Conservation (phyloP, 2,113 vertebrate genomes). For the Numida meleagris region DNA sequence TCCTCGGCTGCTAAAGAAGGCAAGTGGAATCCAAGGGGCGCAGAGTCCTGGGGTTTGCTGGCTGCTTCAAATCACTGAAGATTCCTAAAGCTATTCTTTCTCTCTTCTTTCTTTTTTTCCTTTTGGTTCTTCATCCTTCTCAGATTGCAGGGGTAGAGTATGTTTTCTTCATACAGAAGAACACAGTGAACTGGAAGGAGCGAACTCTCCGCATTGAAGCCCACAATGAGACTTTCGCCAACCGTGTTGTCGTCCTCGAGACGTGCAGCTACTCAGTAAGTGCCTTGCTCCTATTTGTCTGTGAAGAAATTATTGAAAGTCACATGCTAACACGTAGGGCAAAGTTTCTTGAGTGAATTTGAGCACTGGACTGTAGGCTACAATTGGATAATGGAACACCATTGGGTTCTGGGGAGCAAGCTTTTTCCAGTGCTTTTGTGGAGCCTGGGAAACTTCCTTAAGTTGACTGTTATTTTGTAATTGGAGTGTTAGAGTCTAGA, state of each 20-base stretch:
- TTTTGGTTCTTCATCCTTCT: background rate
- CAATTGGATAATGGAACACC: background rate
- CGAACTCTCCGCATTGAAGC: slow-evolving; percentile 83
- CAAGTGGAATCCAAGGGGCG: background rate
- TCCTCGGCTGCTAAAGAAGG: slow-evolving; percentile 85
- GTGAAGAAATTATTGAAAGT: background rate
- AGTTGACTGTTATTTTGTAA: background rate
- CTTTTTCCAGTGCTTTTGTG: background rate
- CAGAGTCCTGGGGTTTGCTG: background rate
- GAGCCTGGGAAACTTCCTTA: background rate
- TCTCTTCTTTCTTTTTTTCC: background rate
- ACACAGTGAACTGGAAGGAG: slow-evolving; percentile 83
- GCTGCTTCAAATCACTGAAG: background rate
- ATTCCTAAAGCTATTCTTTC: background rate
- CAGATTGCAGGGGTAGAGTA: slow-evolving; percentile 86
- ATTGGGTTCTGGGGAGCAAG: fast-evolving
- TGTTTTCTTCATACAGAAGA: slow-evolving; percentile 86
- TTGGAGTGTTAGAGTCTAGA: background rate
- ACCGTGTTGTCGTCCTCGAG: slow-evolving; percentile 80
- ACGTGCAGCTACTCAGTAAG: slow-evolving; percentile 84
- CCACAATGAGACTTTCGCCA: slow-evolving; percentile 85
- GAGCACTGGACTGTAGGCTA: fast-evolving
- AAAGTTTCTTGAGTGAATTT: background rate
- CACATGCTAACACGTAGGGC: fast-evolving
- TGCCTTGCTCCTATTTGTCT: background rate